phyloP scores from a whole-genome alignment of 2,797 vertebrate genomes.

The Okamejei kenojei region DNA sequence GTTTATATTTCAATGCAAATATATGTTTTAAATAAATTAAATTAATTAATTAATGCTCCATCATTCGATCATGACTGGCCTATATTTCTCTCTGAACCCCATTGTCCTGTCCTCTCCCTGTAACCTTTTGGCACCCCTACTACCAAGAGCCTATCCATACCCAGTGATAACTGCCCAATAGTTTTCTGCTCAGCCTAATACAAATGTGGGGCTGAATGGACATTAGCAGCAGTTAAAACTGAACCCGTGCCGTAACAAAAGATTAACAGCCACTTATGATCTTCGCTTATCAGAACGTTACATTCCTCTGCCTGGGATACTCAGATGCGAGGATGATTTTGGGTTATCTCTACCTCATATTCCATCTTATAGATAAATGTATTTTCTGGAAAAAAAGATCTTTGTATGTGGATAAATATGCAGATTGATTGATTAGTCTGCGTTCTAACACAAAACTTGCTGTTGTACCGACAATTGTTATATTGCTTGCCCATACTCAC shows the following conservation, averaged over 20 bases:
- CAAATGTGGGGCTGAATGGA: not conserved
- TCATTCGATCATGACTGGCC: too few species aligned
- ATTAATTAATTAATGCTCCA: too few species aligned
- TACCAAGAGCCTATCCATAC: too few species aligned
- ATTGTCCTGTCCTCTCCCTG: too few species aligned
- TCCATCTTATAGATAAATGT: not conserved
- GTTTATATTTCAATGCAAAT: too few species aligned
- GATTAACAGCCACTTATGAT: not conserved
- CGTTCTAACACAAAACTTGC: not conserved
- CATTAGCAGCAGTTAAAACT: too few species aligned
- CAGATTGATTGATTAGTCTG: not conserved
- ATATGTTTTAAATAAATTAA: too few species aligned
- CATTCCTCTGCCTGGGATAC: not conserved
- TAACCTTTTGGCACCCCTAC: too few species aligned
- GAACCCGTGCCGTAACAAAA: not conserved
- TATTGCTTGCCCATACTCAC: constrained; percentile 52
- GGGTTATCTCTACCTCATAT: too few species aligned
- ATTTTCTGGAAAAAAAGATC: not conserved
- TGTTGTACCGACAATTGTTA: constrained; percentile 43
- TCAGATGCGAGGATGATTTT: not conserved
- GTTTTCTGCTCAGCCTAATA: not conserved
- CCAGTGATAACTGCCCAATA: not conserved
- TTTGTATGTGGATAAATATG: not conserved
- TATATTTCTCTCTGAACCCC: too few species aligned
- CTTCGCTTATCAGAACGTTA: not conserved